phyloP scores from a whole-genome alignment of 2,797 vertebrate genomes.

The Pogonophryne albipinna region DNA sequence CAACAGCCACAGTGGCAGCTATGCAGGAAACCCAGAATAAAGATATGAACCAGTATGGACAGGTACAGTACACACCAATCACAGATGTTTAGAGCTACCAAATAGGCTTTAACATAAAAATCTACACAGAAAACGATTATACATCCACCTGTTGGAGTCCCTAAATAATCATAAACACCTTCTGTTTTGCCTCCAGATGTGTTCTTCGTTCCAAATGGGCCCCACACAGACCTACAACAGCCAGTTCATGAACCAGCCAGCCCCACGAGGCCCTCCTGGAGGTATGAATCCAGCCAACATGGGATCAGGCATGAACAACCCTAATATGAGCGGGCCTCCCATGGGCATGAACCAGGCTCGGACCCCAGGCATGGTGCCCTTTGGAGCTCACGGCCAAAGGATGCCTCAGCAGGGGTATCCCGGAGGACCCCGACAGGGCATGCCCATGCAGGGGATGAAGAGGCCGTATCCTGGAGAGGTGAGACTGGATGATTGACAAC shows the following conservation, averaged over 20 bases:
- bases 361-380: slow-evolving; percentile 93
- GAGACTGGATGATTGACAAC: slow-evolving; percentile 43
- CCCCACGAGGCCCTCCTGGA: slow-evolving; percentile 94
- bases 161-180: slow-evolving; percentile 13
- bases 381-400: slow-evolving; percentile 92
- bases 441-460: slow-evolving; percentile 96
- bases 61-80: slow-evolving; percentile 82
- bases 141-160: slow-evolving; percentile 4
- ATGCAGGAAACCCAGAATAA: slow-evolving; percentile 98
- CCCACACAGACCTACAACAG: slow-evolving; percentile 96
- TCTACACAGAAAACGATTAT: neutral
- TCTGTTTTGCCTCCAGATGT: slow-evolving; percentile 88
- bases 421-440: slow-evolving; percentile 91
- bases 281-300: slow-evolving; percentile 95
- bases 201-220: slow-evolving; percentile 99
- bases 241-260: slow-evolving; percentile 99
- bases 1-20: slow-evolving; percentile 94
- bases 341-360: slow-evolving; percentile 97
- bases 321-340: slow-evolving; percentile 96
- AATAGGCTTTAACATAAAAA: slow-evolving; percentile 15
- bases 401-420: slow-evolving; percentile 98
- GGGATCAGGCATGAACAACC: slow-evolving; percentile 92
- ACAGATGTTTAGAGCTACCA: slow-evolving; percentile 9
- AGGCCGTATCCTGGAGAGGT: slow-evolving; percentile 98
- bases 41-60: slow-evolving; percentile 99